Evolutionary conservation across 2,888 invertebrate species (phyloP), one percentile per base, ranked within the genome.

Genomic region (Hypercompe scribonia): DNA sequence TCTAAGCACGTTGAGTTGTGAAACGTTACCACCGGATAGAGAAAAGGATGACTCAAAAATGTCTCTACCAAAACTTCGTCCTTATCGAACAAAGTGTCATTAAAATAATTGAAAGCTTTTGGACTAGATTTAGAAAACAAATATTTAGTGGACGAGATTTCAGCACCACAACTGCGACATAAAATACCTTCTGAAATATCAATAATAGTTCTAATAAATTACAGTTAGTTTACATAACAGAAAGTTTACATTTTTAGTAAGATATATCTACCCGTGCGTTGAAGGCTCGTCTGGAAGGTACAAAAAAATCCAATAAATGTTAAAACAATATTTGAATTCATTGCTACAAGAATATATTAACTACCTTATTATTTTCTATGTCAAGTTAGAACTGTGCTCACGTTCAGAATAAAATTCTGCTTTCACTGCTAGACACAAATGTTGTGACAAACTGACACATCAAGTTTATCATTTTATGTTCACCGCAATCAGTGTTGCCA

Each of bases 161-260:
- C 86, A 79, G 78, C 80, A 33, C 93, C 93, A 86, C 94, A 94
- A 73, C 75, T 78, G 66, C 93, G 91, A 82, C 94, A 93, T 61
- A 94, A 79, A 78, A 93, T 88, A 76, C 81, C 77, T 42, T 90
- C 93, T 92, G 90, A 77, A 88, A 85, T 54, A 72, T 36, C 61
- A 76, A 70, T 65, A 31, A 46, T 31, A 46, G 13, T 68, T 65
- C 21, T 36, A 24, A 10, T 61, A 28, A 63, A 15, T 61, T 31
- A 18, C 2, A 31, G 3, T 18, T 61, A 31, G 13, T 18, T 18
- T 28, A 7, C 28, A n/a, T n/a, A 15, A 31, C 28, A 61, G 3
- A 5, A 61, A 18, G 7, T 7, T 7, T 3, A 50, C 24, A 24
- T 24, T 31, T 61, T 31, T 31, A 61, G 2, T 31, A 31, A 31